phyloP scores from a whole-genome alignment of 64 coral and sea anemone genomes.

The Trachythela sp. region DNA sequence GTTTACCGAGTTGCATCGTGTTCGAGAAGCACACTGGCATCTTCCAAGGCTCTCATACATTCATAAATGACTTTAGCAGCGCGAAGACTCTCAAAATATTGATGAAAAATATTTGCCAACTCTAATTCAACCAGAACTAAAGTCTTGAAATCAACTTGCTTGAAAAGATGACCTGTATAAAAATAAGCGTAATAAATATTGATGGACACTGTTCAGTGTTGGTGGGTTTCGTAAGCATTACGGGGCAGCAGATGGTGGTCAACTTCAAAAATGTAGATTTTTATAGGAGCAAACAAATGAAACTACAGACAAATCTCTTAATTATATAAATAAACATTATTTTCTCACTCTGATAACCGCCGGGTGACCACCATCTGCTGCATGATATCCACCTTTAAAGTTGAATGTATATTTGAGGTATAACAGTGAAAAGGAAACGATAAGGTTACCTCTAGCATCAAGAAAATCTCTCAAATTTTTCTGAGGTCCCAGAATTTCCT shows the following conservation, averaged over 20 bases:
- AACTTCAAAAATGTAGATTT: no score
- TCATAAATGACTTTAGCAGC: background rate
- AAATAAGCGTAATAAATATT: no score
- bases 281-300: no score
- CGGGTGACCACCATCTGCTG: no score
- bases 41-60: conserved; percentile 83
- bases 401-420: no score
- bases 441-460: background rate
- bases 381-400: no score
- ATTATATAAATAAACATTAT: no score
- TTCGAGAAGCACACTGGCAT: conserved; percentile 75
- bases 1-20: conserved; percentile 67
- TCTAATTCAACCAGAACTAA: conserved; percentile 59
- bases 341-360: no score
- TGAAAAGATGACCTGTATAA: background rate
- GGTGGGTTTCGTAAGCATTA: no score
- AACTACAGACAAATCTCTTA: background rate
- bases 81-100: conserved; percentile 39
- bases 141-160: conserved; percentile 56
- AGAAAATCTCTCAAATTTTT: background rate
- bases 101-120: conserved; percentile 51
- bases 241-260: no score
- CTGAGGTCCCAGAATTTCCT: background rate
- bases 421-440: no score
- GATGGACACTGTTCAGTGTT: no score